Evolutionary conservation across 2,113 vertebrate genomes (phyloP).

Genomic region (Salvelinus fontinalis): DNA sequence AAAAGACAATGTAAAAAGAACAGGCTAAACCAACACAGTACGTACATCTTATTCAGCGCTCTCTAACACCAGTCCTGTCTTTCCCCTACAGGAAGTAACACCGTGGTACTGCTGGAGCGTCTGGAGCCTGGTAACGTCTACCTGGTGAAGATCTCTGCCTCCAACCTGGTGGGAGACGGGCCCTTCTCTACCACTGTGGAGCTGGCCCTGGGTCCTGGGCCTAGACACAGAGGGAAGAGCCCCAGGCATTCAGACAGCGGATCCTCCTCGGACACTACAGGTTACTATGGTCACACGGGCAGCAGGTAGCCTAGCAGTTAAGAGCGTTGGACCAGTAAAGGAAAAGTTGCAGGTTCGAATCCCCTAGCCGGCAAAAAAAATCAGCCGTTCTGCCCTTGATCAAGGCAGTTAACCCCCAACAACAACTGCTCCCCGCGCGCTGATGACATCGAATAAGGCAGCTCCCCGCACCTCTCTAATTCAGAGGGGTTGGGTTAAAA

Average conservation of each 20-base stretch:
- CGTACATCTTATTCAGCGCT: neutral
- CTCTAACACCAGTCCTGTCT: constrained; percentile 13
- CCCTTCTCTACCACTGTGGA: constrained; percentile 89
- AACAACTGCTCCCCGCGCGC: too few species aligned
- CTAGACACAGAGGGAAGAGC: constrained; percentile 78
- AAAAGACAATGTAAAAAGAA: too few species aligned
- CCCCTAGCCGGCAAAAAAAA: too few species aligned
- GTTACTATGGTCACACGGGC: constrained; percentile 59
- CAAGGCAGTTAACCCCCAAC: too few species aligned
- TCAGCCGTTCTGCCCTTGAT: too few species aligned
- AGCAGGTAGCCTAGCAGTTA: too few species aligned
- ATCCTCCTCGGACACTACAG: constrained; percentile 67
- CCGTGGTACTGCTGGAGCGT: constrained; percentile 94
- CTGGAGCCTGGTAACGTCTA: constrained; percentile 87
- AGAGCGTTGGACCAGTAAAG: too few species aligned
- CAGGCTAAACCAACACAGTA: too few species aligned
- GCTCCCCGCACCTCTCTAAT: too few species aligned
- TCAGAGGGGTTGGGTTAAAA: too few species aligned
- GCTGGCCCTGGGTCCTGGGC: constrained; percentile 78
- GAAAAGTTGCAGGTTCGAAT: too few species aligned
- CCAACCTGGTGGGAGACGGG: constrained; percentile 91
- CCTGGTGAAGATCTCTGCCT: constrained; percentile 90
- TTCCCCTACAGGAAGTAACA: constrained; percentile 79
- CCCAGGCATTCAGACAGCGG: constrained; percentile 75
- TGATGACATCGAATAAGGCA: too few species aligned